phyloP scores from a whole-genome alignment of 2,113 vertebrate genomes.

The Dunckerocampus dactyliophorus region DNA sequence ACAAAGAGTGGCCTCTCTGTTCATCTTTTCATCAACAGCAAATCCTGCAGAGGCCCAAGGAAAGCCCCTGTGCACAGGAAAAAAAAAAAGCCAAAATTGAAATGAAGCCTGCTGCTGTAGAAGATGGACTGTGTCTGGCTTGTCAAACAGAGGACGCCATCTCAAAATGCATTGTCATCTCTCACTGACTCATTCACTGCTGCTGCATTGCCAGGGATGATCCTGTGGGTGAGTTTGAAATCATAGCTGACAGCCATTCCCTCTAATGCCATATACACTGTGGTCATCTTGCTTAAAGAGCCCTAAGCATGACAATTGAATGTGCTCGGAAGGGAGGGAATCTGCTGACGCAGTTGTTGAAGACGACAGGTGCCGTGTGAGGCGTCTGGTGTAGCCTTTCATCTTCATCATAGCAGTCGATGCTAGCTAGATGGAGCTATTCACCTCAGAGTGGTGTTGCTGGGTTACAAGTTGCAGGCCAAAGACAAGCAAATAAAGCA shows the following conservation, averaged over 20 bases:
- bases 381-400: background rate
- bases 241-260: slow-evolving; percentile 12
- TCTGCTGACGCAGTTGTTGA: background rate
- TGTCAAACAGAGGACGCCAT: slow-evolving; percentile 19
- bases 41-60: slow-evolving; percentile 24
- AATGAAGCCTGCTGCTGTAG: slow-evolving; percentile 49
- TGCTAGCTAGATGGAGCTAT: background rate
- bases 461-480: background rate
- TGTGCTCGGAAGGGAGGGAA: background rate
- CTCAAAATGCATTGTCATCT: slow-evolving; percentile 18
- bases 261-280: background rate
- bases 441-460: background rate
- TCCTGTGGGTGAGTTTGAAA: slow-evolving; percentile 21
- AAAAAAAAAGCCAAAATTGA: slow-evolving; percentile 34
- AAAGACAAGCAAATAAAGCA: background rate
- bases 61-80: slow-evolving; percentile 15
- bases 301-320: background rate
- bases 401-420: background rate
- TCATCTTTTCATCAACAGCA: slow-evolving; percentile 27
- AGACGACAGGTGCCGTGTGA: background rate
- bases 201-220: slow-evolving; percentile 20
- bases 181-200: slow-evolving; percentile 12
- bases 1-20: slow-evolving; percentile 25
- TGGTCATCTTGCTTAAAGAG: background rate
- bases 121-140: slow-evolving; percentile 52